Conservation (phyloP, 2,113 vertebrate species). For the Progne subis region DNA sequence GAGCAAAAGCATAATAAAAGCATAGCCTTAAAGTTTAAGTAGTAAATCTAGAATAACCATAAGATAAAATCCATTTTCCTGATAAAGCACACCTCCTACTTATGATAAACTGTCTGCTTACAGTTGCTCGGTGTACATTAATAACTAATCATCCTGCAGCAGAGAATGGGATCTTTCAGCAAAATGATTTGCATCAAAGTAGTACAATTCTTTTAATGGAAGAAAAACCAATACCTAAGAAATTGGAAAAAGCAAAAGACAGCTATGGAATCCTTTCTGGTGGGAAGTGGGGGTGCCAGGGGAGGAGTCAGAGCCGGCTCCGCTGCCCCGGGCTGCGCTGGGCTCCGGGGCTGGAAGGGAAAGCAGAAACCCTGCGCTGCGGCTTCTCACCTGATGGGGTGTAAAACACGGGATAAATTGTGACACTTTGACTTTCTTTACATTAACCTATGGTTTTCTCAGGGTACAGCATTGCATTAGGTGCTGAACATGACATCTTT, state of each 20-base stretch:
- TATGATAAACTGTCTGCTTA: constrained; percentile 12
- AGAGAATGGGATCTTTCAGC: background rate
- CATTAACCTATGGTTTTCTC: constrained; percentile 63
- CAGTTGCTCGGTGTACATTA: background rate
- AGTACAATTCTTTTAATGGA: background rate
- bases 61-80: background rate
- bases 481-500: constrained; percentile 51
- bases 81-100: constrained; percentile 60
- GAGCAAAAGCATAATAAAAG: constrained; percentile 15
- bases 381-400: background rate
- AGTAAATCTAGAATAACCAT: constrained; percentile 1
- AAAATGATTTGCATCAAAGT: background rate
- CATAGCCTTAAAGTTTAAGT: constrained; percentile 58
- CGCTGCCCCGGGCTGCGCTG: background rate
- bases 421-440: background rate
- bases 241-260: background rate
- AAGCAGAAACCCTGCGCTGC: background rate
- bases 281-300: background rate
- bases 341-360: background rate
- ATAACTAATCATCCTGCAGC: background rate
- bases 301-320: background rate
- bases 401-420: background rate
- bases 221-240: background rate
- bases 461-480: constrained; percentile 55
- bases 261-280: background rate